Evolutionary conservation across 2,888 invertebrate genomes (phyloP).

Genomic region (Zaprionus obscuricornis): DNA sequence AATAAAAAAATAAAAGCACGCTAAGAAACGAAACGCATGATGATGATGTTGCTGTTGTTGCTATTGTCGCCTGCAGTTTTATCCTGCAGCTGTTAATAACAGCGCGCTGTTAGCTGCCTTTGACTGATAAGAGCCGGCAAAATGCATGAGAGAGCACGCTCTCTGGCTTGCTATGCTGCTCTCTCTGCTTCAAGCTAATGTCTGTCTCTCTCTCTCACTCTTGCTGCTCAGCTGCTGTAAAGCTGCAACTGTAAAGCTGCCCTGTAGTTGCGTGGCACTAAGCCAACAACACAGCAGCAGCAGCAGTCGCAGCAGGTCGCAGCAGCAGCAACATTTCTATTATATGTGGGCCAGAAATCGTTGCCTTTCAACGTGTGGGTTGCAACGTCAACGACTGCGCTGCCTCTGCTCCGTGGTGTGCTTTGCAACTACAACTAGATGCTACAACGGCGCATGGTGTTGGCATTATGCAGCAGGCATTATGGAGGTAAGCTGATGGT

Average conservation of each 20-base stretch:
- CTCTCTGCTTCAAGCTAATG: too few species aligned
- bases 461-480: too few species aligned
- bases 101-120: conserved; percentile 40
- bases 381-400: conserved; percentile 26
- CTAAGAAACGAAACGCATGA: conserved; percentile 2
- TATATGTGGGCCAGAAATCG: conserved; percentile 38
- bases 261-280: conserved; percentile 43
- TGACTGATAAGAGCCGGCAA: conserved; percentile 71
- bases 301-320: too few species aligned
- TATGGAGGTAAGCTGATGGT: too few species aligned
- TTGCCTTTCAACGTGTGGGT: conserved; percentile 32
- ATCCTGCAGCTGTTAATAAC: conserved; percentile 43
- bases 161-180: background rate
- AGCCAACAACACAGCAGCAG: conserved; percentile 47
- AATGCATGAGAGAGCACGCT: conserved; percentile 21
- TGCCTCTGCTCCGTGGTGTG: conserved; percentile 5
- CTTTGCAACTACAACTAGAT: conserved; percentile 21
- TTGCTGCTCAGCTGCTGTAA: conserved; percentile 42
- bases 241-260: conserved; percentile 38
- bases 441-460: conserved; percentile 7
- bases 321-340: too few species aligned
- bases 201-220: conserved; percentile 18
- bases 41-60: too few species aligned
- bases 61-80: too few species aligned
- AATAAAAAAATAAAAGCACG: conserved; percentile 14